These are phyloP conservation scores for Morelia viridis DNA, from an alignment of 2,797 vertebrate species.

Conservation along the genomic window DNA sequence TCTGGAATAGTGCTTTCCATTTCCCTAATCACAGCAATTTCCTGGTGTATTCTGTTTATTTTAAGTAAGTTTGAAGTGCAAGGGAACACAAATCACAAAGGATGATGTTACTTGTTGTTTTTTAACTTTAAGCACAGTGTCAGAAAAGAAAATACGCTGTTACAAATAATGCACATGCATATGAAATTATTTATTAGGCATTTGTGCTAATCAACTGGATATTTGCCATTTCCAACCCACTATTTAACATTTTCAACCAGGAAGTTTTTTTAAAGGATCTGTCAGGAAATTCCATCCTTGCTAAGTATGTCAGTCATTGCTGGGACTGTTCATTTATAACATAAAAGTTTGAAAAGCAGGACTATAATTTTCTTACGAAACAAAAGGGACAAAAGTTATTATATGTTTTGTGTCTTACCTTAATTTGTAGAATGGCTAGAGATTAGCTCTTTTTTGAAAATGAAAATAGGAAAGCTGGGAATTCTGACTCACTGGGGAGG, in stretches of 20 bases:
- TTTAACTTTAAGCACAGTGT: not conserved
- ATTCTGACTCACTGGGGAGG: no score
- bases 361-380: no score
- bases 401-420: no score
- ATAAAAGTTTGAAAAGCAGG: no score
- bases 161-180: not conserved
- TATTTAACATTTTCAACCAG: not conserved
- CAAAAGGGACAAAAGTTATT: no score
- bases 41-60: slow-evolving; percentile 22
- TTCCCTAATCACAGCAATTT: slow-evolving; percentile 34
- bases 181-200: not conserved
- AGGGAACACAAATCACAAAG: not conserved
- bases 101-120: not conserved
- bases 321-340: no score
- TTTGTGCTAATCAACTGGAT: not conserved
- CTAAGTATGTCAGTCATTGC: no score
- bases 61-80: slow-evolving; percentile 27
- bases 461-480: no score
- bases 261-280: no score
- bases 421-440: no score
- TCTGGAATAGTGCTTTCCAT: not conserved
- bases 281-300: no score
- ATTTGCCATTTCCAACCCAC: not conserved
- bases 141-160: not conserved
- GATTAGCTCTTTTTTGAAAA: no score